Conservation (phyloP, 2,797 vertebrate species). For the Arctocebus calabarensis region DNA sequence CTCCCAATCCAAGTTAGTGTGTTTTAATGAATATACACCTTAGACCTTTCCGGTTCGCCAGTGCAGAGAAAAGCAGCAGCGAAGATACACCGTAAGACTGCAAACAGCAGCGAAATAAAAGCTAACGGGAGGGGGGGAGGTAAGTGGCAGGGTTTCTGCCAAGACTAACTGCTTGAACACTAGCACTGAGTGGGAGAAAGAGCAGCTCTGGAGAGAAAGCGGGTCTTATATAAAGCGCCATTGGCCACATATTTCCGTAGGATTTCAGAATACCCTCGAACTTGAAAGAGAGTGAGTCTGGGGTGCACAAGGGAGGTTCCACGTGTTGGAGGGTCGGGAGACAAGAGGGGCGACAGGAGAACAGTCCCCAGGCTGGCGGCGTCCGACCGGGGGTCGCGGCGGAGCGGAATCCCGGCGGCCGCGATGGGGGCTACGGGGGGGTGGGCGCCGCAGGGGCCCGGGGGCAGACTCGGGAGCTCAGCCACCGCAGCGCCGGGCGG, state of each 20-base stretch:
- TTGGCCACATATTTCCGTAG: slow-evolving; percentile 25
- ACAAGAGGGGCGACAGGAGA: background rate
- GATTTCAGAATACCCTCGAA: slow-evolving; percentile 39
- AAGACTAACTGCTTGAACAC: slow-evolving; percentile 32
- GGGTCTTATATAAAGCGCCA: slow-evolving; percentile 77
- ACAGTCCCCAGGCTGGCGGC: background rate
- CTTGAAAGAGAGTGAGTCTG: slow-evolving; percentile 31
- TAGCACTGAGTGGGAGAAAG: slow-evolving; percentile 61
- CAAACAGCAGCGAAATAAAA: slow-evolving; percentile 21
- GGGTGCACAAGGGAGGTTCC: background rate
- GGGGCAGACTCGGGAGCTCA: background rate
- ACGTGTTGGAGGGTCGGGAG: background rate
- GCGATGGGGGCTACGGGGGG: background rate
- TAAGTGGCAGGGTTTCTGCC: slow-evolving; percentile 49
- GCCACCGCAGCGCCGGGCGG: background rate
- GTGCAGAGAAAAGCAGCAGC: slow-evolving; percentile 5
- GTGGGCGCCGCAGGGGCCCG: slow-evolving; percentile 22
- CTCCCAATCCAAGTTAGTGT: background rate
- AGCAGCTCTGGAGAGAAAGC: slow-evolving; percentile 44
- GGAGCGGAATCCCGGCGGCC: background rate
- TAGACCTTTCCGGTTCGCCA: slow-evolving; percentile 72
- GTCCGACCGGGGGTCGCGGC: background rate
- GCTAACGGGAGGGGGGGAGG: background rate
- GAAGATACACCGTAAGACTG: background rate
- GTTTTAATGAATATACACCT: slow-evolving; percentile 63